Evolutionary conservation across 1,140 invertebrate species (phyloP), one percentile per base, ranked within the genome.

Genomic region (Trachymyrmex septentrionalis): DNA sequence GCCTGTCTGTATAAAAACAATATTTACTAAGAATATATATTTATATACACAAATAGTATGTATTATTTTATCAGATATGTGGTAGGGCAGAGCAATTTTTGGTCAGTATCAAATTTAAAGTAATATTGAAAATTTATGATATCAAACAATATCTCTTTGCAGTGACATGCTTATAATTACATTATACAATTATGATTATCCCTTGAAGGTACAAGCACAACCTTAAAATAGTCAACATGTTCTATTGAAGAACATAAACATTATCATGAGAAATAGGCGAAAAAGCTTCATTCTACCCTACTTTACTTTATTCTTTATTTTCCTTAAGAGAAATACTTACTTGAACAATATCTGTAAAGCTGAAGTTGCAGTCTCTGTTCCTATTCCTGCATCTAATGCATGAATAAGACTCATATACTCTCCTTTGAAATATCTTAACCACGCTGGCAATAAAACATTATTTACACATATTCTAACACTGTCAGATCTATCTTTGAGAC

Each of bases 401-500:
- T 95, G 94, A 2, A 97, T 93, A 19, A 98, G 95, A 12, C 96
- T 94, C 44, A 97, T 92, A 61, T 96, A 96, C 87, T 97, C 96
- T 16, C 96, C 95, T 57, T 97, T 95, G 84, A 96, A 97, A 55
- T 96, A 94, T 19, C 96, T 93, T 53, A 98, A 92, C 97, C 97
- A 98, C 0, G 96, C 92, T 67, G 96, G 96, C 6, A 98, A 88
- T 67, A 97, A 92, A 63, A 94, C 92, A 27, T 95, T 95, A 30
- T 93, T 91, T 0, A 97, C 96, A 66, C 94, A 93, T 53, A 95
- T 95, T 55, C 92, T 94, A 27, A 96, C 95, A 27, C 89, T 92
- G 90, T 96, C 96, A 48, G 96, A 95, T 87, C 94, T 95, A 92
- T 98, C 97, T 85, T 96, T 96, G 0, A 98, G 94, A 0, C 97